phyloP scores from a whole-genome alignment of 2,888 invertebrate species.

The Agonopterix arenella region DNA sequence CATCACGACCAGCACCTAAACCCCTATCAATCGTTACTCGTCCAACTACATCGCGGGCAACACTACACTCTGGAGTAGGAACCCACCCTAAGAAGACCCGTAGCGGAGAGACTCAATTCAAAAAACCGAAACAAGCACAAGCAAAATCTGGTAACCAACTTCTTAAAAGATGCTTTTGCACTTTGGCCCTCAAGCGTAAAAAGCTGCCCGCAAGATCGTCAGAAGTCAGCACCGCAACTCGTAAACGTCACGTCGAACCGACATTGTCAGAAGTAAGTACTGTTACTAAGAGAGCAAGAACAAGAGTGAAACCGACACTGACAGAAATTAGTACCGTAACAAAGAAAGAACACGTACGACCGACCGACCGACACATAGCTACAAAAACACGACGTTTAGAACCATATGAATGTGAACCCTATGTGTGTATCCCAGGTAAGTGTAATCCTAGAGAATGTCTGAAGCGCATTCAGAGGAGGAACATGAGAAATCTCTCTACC shows the following conservation, averaged over 20 bases:
- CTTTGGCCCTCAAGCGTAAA: conserved; percentile 2
- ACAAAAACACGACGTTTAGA: conserved; percentile 13
- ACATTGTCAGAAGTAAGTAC: too few species aligned
- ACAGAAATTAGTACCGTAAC: too few species aligned
- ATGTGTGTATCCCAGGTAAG: conserved; percentile 24
- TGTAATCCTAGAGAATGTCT: conserved; percentile 25
- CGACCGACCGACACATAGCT: neutral
- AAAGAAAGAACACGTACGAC: neutral
- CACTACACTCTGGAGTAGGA: too few species aligned
- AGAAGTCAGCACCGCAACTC: conserved; percentile 2
- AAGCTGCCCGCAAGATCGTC: conserved; percentile 5
- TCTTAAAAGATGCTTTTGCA: conserved; percentile 6
- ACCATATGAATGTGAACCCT: conserved; percentile 31
- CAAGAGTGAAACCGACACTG: too few species aligned
- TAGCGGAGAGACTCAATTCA: too few species aligned
- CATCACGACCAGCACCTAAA: too few species aligned
- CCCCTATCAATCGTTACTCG: too few species aligned
- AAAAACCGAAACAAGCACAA: neutral
- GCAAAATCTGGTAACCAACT: conserved; percentile 10
- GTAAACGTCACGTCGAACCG: neutral
- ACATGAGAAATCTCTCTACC: neutral
- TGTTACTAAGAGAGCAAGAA: too few species aligned
- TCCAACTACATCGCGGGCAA: too few species aligned
- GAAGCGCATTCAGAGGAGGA: conserved; percentile 13
- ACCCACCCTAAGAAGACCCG: too few species aligned